Evolutionary conservation across 2,797 vertebrate species (phyloP).

Genomic region (Heterohyrax brucei): DNA sequence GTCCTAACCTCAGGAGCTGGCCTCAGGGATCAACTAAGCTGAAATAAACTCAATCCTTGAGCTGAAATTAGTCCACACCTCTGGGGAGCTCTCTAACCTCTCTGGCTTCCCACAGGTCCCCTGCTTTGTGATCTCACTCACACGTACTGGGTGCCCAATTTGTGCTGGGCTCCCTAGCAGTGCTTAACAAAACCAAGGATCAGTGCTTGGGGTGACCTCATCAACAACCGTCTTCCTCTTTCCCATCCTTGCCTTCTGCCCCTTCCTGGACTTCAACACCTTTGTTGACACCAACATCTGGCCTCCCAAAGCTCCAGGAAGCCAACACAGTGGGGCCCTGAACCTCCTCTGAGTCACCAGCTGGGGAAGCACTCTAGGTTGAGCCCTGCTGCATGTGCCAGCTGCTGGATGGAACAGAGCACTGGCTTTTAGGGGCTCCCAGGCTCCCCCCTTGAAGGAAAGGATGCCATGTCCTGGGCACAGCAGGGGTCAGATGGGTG

Average conservation of each 20-base stretch:
- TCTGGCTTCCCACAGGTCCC: background rate
- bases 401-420: background rate
- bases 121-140: background rate
- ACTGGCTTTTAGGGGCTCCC: background rate
- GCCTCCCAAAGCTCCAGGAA: constrained; percentile 79
- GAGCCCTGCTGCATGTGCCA: background rate
- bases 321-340: constrained; percentile 25
- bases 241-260: constrained; percentile 49
- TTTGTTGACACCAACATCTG: constrained; percentile 34
- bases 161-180: background rate
- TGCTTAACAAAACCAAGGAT: background rate
- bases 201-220: constrained; percentile 65
- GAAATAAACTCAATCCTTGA: background rate
- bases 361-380: background rate
- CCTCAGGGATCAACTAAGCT: constrained; percentile 19
- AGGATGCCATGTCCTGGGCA: background rate
- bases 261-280: constrained; percentile 46
- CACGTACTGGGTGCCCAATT: accelerated
- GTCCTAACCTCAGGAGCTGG: background rate
- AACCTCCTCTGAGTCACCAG: constrained; percentile 72
- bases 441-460: background rate
- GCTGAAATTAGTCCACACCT: background rate
- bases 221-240: constrained; percentile 18
- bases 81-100: constrained; percentile 43
- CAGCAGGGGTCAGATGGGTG: background rate